Evolutionary conservation across 1,140 invertebrate genomes (phyloP).

Genomic region (Polypedilum pembai): DNA sequence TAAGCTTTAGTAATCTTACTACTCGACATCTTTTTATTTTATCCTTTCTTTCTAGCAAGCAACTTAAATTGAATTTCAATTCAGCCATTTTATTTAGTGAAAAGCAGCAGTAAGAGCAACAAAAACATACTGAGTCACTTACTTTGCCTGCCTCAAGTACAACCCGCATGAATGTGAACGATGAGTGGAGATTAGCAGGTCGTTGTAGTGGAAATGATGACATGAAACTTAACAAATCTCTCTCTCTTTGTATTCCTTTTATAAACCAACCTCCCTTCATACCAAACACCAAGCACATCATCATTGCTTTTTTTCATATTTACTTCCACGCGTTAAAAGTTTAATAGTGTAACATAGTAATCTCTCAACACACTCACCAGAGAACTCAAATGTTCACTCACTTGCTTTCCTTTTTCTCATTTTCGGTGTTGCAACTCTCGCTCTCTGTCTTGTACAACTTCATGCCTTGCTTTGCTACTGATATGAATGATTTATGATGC

Average conservation of each 20-base stretch:
- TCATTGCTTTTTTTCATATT: too few relatives aligned
- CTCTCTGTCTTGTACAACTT: neutral
- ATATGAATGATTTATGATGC: constrained; percentile 27
- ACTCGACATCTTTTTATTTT: too few relatives aligned
- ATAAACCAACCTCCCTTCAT: too few relatives aligned
- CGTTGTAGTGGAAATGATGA: constrained; percentile 10
- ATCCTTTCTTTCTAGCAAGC: too few relatives aligned
- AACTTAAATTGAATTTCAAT: too few relatives aligned
- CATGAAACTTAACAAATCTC: constrained; percentile 8
- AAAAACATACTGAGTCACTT: neutral
- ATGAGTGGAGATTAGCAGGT: neutral
- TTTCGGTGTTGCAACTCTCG: neutral
- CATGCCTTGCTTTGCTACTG: neutral
- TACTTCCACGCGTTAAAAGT: neutral
- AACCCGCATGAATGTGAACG: neutral
- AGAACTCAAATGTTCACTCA: too few relatives aligned
- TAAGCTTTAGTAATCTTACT: too few relatives aligned
- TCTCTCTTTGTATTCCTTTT: neutral
- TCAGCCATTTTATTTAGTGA: too few relatives aligned
- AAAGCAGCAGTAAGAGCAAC: too few relatives aligned
- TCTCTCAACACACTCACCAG: neutral
- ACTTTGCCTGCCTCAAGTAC: neutral
- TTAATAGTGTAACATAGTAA: neutral
- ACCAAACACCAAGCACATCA: too few relatives aligned
- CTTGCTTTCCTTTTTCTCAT: too few relatives aligned